Percentiles rank a stretch among this genome's conserved stretches.
Evolutionary conservation across 2,888 invertebrate genomes (phyloP).

Genomic region (Portevinia maculata): DNA sequence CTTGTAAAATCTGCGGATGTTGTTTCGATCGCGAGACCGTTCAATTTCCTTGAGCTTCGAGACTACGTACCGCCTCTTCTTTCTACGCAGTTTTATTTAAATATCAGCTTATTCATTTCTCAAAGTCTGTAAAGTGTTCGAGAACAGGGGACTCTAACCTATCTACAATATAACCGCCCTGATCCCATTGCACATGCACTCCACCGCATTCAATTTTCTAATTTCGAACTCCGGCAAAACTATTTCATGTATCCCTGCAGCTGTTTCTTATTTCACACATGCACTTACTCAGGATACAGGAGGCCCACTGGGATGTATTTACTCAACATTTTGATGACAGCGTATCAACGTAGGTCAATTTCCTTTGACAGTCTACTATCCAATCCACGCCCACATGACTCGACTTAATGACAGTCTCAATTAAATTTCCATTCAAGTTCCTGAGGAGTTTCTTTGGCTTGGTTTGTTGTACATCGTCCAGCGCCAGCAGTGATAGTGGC

Average conservation of each 20-base stretch:
- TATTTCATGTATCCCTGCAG: slow-evolving; percentile 48
- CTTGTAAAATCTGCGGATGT: too few relatives aligned
- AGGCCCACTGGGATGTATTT: slow-evolving; percentile 61
- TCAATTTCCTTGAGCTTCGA: too few relatives aligned
- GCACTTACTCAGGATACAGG: slow-evolving; percentile 29
- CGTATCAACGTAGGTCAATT: slow-evolving; percentile 73
- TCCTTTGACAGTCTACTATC: slow-evolving; percentile 71
- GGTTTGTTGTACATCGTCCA: slow-evolving; percentile 3
- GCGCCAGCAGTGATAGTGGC: not conserved
- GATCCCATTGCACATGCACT: too few relatives aligned
- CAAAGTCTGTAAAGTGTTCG: too few relatives aligned
- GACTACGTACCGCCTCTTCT: too few relatives aligned
- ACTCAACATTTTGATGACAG: slow-evolving; percentile 74
- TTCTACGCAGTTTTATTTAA: too few relatives aligned
- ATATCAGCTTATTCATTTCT: too few relatives aligned
- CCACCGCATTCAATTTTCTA: too few relatives aligned
- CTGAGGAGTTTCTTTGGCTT: slow-evolving; percentile 56
- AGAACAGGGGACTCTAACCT: too few relatives aligned
- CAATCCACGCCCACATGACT: slow-evolving; percentile 72
- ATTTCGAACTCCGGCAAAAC: slow-evolving; percentile 3
- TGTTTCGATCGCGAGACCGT: too few relatives aligned
- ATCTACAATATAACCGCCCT: not conserved
- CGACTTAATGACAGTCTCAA: slow-evolving; percentile 74
- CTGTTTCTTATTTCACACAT: slow-evolving; percentile 58
- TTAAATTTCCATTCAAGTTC: slow-evolving; percentile 72